A percentile compares a stretch with the other conserved stretches of the same genome.
phyloP scores from a whole-genome alignment of 92 coral and sea anemone genomes.

The Chrysogorgia sp. region DNA sequence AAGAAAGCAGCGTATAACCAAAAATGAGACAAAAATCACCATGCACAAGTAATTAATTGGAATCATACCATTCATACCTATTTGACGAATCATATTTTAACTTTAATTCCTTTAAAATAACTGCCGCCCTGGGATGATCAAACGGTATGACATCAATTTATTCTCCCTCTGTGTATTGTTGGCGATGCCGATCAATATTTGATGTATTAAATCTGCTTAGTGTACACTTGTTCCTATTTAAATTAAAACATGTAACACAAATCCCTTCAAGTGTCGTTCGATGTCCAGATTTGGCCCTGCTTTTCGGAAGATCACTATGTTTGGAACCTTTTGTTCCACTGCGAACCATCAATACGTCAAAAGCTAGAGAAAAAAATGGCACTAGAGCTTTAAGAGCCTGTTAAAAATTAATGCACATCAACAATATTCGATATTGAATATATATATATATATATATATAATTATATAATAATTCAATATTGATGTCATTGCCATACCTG shows the following conservation, averaged over 20 bases:
- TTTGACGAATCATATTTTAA: neutral
- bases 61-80: too few species aligned
- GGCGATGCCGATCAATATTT: slow-evolving; percentile 7
- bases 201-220: slow-evolving; percentile 1
- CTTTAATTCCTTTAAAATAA: slow-evolving; percentile 2
- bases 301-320: neutral
- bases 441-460: neutral
- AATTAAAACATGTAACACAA: slow-evolving; percentile 17
- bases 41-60: too few species aligned
- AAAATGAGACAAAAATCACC: neutral
- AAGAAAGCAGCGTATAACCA: neutral
- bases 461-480: neutral
- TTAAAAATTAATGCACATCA: too few species aligned
- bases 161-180: neutral
- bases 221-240: slow-evolving; percentile 8
- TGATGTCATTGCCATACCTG: neutral
- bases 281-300: slow-evolving; percentile 15
- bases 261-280: slow-evolving; percentile 2
- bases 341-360: slow-evolving; percentile 6
- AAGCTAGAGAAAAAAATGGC: neutral
- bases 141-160: slow-evolving; percentile 26
- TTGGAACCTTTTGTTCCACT: slow-evolving; percentile 15
- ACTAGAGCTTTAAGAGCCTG: too few species aligned
- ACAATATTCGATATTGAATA: too few species aligned
- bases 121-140: slow-evolving; percentile 20